These are phyloP conservation scores for Pluvialis apricaria DNA, from an alignment of 2,113 vertebrate species.

Conservation along the genomic window DNA sequence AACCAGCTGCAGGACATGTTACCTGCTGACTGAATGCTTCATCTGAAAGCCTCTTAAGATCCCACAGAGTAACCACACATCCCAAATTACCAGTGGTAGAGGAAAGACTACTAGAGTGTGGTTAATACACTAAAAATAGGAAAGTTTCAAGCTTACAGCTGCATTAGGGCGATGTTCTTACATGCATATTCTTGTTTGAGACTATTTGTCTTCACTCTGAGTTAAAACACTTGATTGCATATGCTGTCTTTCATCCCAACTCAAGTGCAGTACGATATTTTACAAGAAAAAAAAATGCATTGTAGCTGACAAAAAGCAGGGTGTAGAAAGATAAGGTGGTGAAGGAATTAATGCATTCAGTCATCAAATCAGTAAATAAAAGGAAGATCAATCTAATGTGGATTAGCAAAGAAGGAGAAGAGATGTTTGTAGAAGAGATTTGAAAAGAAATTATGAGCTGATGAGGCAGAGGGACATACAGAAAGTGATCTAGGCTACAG, in stretches of 20 bases:
- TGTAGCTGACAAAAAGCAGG: not conserved
- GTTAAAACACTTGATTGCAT: not conserved
- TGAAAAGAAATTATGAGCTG: not conserved
- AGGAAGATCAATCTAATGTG: not conserved
- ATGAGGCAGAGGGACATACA: not conserved
- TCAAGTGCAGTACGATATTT: not conserved
- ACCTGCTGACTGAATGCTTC: constrained; percentile 24
- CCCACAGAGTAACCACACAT: constrained; percentile 42
- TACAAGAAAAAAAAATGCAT: not conserved
- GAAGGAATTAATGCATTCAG: not conserved
- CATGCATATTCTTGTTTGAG: not conserved
- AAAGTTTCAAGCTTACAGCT: constrained; percentile 2
- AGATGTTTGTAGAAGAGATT: not conserved
- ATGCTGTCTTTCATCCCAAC: not conserved
- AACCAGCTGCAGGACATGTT: not conserved
- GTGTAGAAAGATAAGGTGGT: not conserved
- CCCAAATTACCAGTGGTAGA: constrained; percentile 22
- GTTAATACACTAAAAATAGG: constrained; percentile 36
- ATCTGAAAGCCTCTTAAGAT: constrained; percentile 21
- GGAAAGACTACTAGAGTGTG: constrained; percentile 17
- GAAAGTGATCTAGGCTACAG: not conserved
- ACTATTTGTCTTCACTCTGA: constrained; percentile 6
- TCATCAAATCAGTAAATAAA: constrained; percentile 10
- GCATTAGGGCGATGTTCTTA: not conserved
- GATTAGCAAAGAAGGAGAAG: not conserved